Evolutionary conservation across 2,888 invertebrate genomes (phyloP), one percentile per base, ranked within the genome.

Genomic region (Athalia circularis): DNA sequence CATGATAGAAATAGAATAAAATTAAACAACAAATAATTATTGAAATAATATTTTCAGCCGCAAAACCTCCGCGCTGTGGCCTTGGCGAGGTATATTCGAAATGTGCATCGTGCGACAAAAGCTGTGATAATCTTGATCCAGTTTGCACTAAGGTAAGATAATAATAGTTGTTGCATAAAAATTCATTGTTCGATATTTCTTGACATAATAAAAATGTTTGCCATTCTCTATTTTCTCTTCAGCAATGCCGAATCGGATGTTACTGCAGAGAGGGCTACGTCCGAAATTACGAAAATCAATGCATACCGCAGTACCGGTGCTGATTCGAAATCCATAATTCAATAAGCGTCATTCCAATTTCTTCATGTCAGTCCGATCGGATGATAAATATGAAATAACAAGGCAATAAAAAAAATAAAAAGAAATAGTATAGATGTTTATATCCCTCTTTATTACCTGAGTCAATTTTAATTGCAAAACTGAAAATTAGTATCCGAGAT

Each of bases 201-300:
- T 0, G 0, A 64, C 29, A 3, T 45, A 64, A 4, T 64, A 74
- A 74, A 64, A 77, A 79, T 79, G 48, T 80, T 15, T 64, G 77
- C 50, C 15, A 1, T 78, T 29, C 8, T 6, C 2, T 11, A 61
- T 62, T 50, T 70, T 59, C 59, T 68, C 47, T 77, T 64, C 59
- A 80, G 80, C 59, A 61, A 80, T 82, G 79, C 54, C 7, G 79
- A 0, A 13, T 70, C 9, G 80, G 82, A 52, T 82, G 82, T 47
- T 79, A 79, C 45, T 82, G 82, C 67, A 72, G 70, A 47, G 4
- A 8, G 4, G 81, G 79, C 11, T 72, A 57, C 45, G 59, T 80
- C 6, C 67, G 77, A 29, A 78, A 80, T 75, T n/a, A 43, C 8
- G 15, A 43, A 1, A 77, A 79, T 57, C 4, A 59, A 11, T 82